Base-by-base conservation (phyloP, 2,888 invertebrate species). In the Ferrisia virgata region DNA sequence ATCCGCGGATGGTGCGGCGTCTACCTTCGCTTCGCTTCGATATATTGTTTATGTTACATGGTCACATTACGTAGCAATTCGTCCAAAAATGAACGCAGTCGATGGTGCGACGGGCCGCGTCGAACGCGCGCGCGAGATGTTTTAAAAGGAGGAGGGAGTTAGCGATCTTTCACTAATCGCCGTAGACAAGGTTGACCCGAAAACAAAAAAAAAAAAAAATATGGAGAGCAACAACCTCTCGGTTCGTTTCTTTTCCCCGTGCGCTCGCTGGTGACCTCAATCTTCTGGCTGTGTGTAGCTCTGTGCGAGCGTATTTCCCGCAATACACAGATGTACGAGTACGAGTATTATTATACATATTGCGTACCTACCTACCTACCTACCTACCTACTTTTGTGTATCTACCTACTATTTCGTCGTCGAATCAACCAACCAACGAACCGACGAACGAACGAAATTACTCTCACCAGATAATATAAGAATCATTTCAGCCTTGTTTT, bases 121-220 rank as follows among this genome's bases (percentile, higher is more conserved):
- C 47, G 47, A 47, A 53, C 53, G 53, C 53, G 22, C 58, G 79
- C 79, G 79, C 79, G 79, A n/a, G n/a, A 36, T 76, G 31, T 15
- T 25, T 36, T 1, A 9, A 9, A 28, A 36, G 18, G 25, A 36
- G 18, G 25, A 18, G 18, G 83, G 83, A 47, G 47, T 43, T 72
- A 18, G 83, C 83, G 83, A 83, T 83, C 83, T 83, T 83, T 83
- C 43, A 76, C 83, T 83, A 83, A 83, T 83, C 83, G 76, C 83
- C 83, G 83, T 83, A 83, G 83, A 83, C 83, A 83, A 83, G 83
- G 83, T 83, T 83, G 83, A 83, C 83, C 83, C 72, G 83, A 83
- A 83, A 83, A 69, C 76, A 72, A 83, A 83, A 83, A 53, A 69
- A 69, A 81, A 81, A 79, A n/a, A n/a, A n/a, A n/a, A n/a, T n/a